phyloP scores from a whole-genome alignment of 2,113 vertebrate species.

The Hippoglossus stenolepis region DNA sequence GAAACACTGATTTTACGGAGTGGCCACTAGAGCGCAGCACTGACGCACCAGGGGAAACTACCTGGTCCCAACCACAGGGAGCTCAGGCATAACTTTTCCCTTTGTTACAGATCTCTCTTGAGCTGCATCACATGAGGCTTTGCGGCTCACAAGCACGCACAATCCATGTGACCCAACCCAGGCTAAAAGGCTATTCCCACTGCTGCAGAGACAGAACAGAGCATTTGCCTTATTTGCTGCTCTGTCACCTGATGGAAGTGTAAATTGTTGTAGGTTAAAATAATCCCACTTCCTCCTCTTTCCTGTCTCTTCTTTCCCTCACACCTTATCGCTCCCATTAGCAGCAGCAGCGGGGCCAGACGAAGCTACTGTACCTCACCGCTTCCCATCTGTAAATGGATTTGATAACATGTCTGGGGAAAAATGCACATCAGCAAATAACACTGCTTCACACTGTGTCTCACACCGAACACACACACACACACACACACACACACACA shows the following conservation, averaged over 20 bases:
- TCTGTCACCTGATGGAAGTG: not conserved
- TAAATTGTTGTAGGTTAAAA: not conserved
- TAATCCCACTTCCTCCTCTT: not conserved
- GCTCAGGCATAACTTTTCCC: conserved; percentile 11
- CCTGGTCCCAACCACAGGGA: not conserved
- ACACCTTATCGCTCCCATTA: not conserved
- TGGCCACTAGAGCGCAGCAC: conserved; percentile 72
- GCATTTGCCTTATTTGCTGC: not conserved
- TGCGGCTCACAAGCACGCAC: conserved; percentile 18
- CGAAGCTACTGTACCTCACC: conserved; percentile 1
- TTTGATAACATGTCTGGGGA: conserved; percentile 27
- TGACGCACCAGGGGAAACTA: not conserved
- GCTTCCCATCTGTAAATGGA: conserved; percentile 15
- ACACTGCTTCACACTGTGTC: conserved; percentile 14
- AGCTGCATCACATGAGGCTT: conserved; percentile 53
- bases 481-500: no score
- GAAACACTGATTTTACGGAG: not conserved
- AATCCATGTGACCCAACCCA: not conserved
- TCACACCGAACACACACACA: no score
- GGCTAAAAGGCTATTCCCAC: not conserved
- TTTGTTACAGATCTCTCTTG: conserved; percentile 25
- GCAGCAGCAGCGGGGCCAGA: not conserved
- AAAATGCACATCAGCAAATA: conserved; percentile 44
- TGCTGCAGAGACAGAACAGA: not conserved
- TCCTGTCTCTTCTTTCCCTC: not conserved